Percentiles rank a stretch among this genome's conserved stretches.
Conservation (phyloP, 1,140 invertebrate species). For the Daktulosphaira vitifoliae region DNA sequence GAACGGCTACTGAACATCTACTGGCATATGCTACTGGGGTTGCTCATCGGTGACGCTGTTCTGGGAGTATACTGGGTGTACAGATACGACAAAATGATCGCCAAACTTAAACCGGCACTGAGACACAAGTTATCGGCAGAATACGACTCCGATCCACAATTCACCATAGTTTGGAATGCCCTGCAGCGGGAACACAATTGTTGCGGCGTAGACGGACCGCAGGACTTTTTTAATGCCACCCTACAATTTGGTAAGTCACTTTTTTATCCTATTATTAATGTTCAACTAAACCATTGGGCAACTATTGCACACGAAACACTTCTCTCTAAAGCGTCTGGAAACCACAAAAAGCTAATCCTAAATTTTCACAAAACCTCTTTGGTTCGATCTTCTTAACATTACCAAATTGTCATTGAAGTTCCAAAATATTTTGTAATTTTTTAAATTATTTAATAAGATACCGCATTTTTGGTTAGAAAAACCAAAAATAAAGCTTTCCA, state of each 20-base stretch:
- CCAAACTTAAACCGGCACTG: constrained; percentile 59
- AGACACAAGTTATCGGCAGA: constrained; percentile 49
- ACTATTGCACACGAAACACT: no score
- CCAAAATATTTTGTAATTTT: no score
- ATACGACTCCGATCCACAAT: constrained; percentile 56
- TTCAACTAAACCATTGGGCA: no score
- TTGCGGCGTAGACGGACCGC: constrained; percentile 64
- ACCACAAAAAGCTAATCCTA: no score
- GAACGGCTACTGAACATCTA: constrained; percentile 73
- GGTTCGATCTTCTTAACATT: no score
- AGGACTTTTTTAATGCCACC: constrained; percentile 49
- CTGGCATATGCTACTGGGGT: constrained; percentile 68
- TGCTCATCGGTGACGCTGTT: constrained; percentile 72
- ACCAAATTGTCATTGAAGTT: no score
- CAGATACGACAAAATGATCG: constrained; percentile 63
- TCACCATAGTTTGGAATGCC: constrained; percentile 70
- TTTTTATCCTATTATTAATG: no score
- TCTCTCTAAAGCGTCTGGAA: no score
- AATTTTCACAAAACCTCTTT: no score
- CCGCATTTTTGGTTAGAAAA: no score
- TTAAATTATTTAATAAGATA: no score
- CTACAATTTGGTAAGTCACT: constrained; percentile 1
- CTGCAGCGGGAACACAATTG: constrained; percentile 66
- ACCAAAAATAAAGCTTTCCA: no score
- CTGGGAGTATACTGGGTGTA: constrained; percentile 82